Base-by-base conservation (phyloP, 2,797 vertebrate genomes). In the Coracias cyanogaster region DNA sequence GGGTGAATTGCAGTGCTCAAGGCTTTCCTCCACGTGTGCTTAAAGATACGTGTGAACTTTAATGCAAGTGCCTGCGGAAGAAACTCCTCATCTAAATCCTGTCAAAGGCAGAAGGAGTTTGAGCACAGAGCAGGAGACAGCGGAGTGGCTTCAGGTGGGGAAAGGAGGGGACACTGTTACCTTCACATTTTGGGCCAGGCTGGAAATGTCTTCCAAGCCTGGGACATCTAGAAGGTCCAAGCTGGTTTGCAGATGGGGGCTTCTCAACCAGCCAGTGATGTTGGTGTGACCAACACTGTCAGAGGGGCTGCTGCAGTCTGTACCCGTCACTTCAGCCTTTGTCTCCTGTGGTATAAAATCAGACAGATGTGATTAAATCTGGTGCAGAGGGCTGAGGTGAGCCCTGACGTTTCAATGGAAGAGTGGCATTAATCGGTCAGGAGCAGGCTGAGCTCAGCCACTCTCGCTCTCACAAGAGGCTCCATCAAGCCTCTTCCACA, bases 11-110 rank as follows among this genome's bases (percentile, higher is more conserved):
- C 82, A 74, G 52, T 4, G 65, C 95, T 94, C 76, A 46, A 54
- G 90, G 93, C 89, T 93, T 85, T 78, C 76, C 46, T 86, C 61
- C 79, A 60, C 60, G 3, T 89, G 86, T 89, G 86, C 82, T 94
- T 82, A 85, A 89, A 89, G 89, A 52, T 91, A 58, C 5, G 2
- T 37, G 12, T 9, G 64, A 14, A 22, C 81, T 82, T 48, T 31
- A 71, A 39, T 49, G 78, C 48, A 28, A 39, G 37, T 92, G 81
- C 90, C 64, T 41, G 74, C 1, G 8, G 86, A 80, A n/a, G 79
- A 82, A 86, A 81, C 66, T 11, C 45, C 74, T 87, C 82, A 54
- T 84, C 71, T 61, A 24, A 35, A 60, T 33, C 31, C 79, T 21
- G 43, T 13, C 45, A 52, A 45, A 72, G 81, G 76, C 82, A 35